These are phyloP conservation scores for Euschistus heros DNA, from an alignment of 1,140 invertebrate species.

Conservation along the genomic window DNA sequence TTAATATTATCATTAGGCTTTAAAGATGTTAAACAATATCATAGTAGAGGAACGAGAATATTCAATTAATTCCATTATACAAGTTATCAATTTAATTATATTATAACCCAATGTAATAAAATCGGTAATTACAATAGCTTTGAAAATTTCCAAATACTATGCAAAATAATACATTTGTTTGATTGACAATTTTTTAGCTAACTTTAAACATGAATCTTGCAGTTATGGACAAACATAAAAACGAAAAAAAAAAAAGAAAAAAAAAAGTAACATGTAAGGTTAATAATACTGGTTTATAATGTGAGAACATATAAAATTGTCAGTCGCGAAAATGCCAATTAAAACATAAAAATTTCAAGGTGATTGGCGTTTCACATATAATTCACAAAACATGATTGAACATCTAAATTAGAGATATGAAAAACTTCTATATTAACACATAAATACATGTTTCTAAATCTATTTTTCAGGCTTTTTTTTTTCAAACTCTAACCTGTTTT, in stretches of 20 bases:
- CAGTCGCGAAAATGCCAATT: constrained; percentile 1
- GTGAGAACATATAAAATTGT: constrained; percentile 12
- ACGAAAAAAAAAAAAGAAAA: background rate
- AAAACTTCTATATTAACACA: constrained; percentile 3
- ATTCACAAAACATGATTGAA: constrained; percentile 8
- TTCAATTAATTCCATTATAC: too few relatives aligned
- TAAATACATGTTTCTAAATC: constrained; percentile 8
- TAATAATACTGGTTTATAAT: constrained; percentile 9
- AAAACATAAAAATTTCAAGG: background rate
- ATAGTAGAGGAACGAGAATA: too few relatives aligned
- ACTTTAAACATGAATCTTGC: background rate
- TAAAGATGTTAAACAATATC: too few relatives aligned
- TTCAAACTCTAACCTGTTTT: constrained; percentile 39
- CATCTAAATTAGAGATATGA: constrained; percentile 7
- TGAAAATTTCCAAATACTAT: too few relatives aligned
- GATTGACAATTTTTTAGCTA: too few relatives aligned
- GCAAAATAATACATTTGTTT: too few relatives aligned
- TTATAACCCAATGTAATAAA: too few relatives aligned
- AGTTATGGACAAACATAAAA: background rate
- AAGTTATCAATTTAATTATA: too few relatives aligned
- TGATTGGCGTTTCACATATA: background rate
- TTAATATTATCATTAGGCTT: too few relatives aligned
- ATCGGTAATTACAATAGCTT: too few relatives aligned
- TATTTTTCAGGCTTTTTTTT: constrained; percentile 3
- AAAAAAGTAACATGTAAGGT: background rate